Evolutionary conservation across 2,113 vertebrate genomes (phyloP).

Genomic region (Gadus macrocephalus): DNA sequence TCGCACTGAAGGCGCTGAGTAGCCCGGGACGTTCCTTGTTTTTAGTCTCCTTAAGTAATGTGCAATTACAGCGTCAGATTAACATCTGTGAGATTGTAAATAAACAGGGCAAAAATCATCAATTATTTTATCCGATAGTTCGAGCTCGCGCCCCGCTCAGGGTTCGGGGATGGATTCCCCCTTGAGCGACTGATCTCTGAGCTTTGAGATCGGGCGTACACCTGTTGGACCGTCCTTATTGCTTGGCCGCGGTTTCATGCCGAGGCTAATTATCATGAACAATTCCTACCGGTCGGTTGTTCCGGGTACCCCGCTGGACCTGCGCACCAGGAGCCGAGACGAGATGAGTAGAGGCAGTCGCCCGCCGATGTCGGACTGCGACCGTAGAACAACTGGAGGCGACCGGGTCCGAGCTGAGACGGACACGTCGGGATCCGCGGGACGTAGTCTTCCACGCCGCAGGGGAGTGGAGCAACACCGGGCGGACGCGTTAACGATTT

Average conservation of each 20-base stretch:
- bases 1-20: too few species aligned
- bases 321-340: conserved; percentile 57
- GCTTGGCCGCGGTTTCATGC: conserved; percentile 39
- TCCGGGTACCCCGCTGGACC: conserved; percentile 64
- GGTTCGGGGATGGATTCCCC: conserved; percentile 16
- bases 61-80: too few species aligned
- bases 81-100: too few species aligned
- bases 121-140: not conserved
- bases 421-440: too few species aligned
- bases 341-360: conserved; percentile 23
- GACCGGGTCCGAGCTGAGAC: too few species aligned
- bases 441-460: conserved; percentile 19
- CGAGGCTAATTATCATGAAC: conserved; percentile 69
- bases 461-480: conserved; percentile 12
- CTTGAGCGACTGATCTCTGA: conserved; percentile 11
- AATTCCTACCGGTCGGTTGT: conserved; percentile 50
- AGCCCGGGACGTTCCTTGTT: too few species aligned
- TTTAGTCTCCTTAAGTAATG: too few species aligned
- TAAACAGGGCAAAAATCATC: too few species aligned
- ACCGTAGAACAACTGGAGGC: not conserved
- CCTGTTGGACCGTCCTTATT: not conserved
- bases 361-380: conserved; percentile 22
- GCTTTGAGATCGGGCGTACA: not conserved
- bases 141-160: conserved; percentile 29
- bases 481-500: conserved; percentile 20